phyloP scores from a whole-genome alignment of 2,888 invertebrate species.

The Drosophila kanekoi region DNA sequence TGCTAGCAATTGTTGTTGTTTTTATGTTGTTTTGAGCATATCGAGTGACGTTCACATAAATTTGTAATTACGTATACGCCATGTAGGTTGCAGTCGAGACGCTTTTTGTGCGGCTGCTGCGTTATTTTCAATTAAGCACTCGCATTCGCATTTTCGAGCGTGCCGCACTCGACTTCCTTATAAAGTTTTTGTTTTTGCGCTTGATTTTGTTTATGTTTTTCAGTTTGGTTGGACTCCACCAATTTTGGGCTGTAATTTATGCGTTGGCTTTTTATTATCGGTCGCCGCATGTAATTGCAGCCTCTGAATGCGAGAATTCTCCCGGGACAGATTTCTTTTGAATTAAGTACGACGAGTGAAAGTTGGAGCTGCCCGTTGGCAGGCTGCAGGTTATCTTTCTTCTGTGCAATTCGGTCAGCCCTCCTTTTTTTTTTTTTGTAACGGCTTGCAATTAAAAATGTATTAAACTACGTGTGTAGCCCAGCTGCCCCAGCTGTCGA shows the following conservation, averaged over 20 bases:
- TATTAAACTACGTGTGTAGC: constrained; percentile 54
- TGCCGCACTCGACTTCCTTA: constrained; percentile 71
- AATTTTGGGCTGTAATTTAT: constrained; percentile 73
- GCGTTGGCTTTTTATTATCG: constrained; percentile 53
- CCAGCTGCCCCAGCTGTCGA: constrained; percentile 15
- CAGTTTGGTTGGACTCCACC: constrained; percentile 36
- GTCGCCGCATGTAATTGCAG: constrained; percentile 61
- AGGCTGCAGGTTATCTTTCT: constrained; percentile 20
- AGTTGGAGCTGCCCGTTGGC: constrained; percentile 42
- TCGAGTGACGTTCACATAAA: constrained; percentile 70
- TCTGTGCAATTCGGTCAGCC: constrained; percentile 17
- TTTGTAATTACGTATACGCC: constrained; percentile 80
- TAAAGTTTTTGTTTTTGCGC: constrained; percentile 48
- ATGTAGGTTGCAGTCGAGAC: constrained; percentile 63
- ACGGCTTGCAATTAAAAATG: constrained; percentile 68
- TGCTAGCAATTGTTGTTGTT: constrained; percentile 47
- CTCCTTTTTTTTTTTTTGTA: constrained; percentile 14
- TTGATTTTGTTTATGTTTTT: constrained; percentile 27
- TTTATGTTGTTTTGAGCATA: constrained; percentile 27
- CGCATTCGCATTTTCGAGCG: constrained; percentile 54
- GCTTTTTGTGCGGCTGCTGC: constrained; percentile 27
- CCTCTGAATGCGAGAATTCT: constrained; percentile 45
- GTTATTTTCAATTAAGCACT: constrained; percentile 65
- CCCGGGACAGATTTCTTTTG: constrained; percentile 50
- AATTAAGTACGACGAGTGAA: constrained; percentile 58